These are phyloP conservation scores for Drosophila koepferae DNA, from an alignment of 2,888 invertebrate genomes.

Conservation along the genomic window DNA sequence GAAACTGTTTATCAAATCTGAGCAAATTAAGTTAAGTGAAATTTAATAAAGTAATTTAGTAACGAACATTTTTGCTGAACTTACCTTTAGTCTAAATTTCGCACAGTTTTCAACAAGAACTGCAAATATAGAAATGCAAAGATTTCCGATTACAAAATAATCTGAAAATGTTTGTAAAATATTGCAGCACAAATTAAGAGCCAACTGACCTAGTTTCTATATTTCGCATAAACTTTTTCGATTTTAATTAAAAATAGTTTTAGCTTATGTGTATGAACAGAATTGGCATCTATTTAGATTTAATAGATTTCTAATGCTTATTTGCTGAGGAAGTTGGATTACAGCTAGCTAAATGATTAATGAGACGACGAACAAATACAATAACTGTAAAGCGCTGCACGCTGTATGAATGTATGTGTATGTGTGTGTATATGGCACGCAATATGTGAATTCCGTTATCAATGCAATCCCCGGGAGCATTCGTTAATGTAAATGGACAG, in stretches of 20 bases:
- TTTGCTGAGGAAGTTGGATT: slow-evolving; percentile 23
- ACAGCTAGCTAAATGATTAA: slow-evolving; percentile 33
- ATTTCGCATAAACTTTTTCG: background rate
- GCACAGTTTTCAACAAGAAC: background rate
- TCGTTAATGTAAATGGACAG: slow-evolving; percentile 4
- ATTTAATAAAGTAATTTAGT: background rate
- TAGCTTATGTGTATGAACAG: background rate
- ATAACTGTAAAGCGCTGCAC: background rate
- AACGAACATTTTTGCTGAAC: background rate
- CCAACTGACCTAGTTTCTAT: background rate
- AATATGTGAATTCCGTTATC: slow-evolving; percentile 23
- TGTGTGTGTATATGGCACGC: background rate
- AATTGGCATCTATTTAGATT: background rate
- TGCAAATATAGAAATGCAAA: background rate
- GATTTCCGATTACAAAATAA: background rate
- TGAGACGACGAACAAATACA: slow-evolving; percentile 7
- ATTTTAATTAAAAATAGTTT: background rate
- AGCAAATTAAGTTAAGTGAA: too few species aligned
- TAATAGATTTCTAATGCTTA: slow-evolving; percentile 30
- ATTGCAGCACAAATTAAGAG: background rate
- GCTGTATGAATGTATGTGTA: background rate
- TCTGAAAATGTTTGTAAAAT: background rate
- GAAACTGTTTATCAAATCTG: too few species aligned
- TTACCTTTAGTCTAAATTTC: background rate
- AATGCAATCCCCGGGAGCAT: background rate